Base-by-base conservation (phyloP, 1,140 invertebrate genomes). In the Diorhabda elongata region DNA sequence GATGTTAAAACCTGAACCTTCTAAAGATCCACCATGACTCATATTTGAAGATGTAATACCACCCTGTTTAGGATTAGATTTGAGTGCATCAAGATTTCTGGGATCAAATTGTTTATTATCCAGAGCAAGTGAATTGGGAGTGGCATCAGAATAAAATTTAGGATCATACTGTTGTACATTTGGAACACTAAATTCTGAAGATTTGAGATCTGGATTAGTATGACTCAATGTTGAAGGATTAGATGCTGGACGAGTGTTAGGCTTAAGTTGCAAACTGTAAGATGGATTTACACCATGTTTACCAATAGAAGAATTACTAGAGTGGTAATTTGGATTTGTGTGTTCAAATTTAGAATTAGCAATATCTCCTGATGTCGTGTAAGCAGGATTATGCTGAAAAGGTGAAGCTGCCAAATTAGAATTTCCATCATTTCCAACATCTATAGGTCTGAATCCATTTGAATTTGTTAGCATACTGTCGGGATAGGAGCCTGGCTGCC, bases 401-500 rank as follows among this genome's bases (percentile, higher is more conserved):
- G 47, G 47, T 52, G 47, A 52, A 52, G 47, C 6, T 52, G 47
- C 3, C n/a, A 52, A 26, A 26, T 26, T 26, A 26, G 26, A 26
- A 26, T 26, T 26, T 26, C 26, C 26, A 26, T 26, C 47, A 52
- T 52, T 2, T 52, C 11, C 45, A 64, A 42, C 59, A 64, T 26
- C 60, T 61, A 58, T 71, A 47, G 63, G 63, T 61, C 42, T 64
- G 42, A 64, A 64, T 9, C 63, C 63, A 57, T 3, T 11, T 8
- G 42, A 44, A 44, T 62, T 62, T 62, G 43, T 62, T 5, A 43
- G 9, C 7, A 44, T 44, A 7, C 6, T 64, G 11, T 42, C 63
- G 42, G 63, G 26, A 41, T 64, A 64, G 3, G 63, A 64, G 26
- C 63, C 63, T 41, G 63, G 63, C 42, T 64, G 44, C 56, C 63